Evolutionary conservation across 2,888 invertebrate genomes (phyloP).

Genomic region (Eulithis testata): DNA sequence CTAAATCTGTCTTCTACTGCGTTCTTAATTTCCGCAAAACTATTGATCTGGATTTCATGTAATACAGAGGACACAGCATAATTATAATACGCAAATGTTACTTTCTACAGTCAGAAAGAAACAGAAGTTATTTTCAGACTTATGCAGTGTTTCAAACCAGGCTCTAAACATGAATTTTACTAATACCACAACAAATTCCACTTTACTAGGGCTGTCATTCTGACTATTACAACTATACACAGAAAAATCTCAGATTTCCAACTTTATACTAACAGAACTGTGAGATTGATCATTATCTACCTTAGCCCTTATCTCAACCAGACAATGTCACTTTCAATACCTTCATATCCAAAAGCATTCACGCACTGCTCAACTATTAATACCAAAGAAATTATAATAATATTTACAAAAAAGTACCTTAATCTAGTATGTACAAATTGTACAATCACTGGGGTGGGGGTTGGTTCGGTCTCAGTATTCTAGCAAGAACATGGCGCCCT

Average conservation of each 20-base stretch:
- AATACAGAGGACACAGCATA: conserved; percentile 1
- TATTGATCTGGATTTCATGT: background rate
- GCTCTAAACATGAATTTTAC: conserved; percentile 20
- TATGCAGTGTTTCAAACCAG: conserved; percentile 16
- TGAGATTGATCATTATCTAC: background rate
- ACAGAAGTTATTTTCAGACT: conserved; percentile 1
- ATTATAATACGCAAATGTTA: background rate
- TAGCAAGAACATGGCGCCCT: conserved; percentile 74
- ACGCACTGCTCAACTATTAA: conserved; percentile 8
- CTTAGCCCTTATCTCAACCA: background rate
- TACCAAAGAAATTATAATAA: conserved; percentile 4
- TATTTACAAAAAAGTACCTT: conserved; percentile 37
- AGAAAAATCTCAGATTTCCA: conserved; percentile 9
- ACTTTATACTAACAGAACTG: background rate
- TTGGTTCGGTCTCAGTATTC: conserved; percentile 69
- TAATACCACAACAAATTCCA: conserved; percentile 2
- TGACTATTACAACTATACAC: conserved; percentile 7
- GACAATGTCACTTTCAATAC: conserved; percentile 8
- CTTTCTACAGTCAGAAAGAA: conserved; percentile 10
- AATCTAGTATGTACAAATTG: conserved; percentile 15
- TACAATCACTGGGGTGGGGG: conserved; percentile 63
- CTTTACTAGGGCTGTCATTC: background rate
- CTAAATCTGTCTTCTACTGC: background rate
- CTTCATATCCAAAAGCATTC: conserved; percentile 3
- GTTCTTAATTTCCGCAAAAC: background rate